phyloP scores from a whole-genome alignment of 2,113 vertebrate species.

The Terrapene triunguis region DNA sequence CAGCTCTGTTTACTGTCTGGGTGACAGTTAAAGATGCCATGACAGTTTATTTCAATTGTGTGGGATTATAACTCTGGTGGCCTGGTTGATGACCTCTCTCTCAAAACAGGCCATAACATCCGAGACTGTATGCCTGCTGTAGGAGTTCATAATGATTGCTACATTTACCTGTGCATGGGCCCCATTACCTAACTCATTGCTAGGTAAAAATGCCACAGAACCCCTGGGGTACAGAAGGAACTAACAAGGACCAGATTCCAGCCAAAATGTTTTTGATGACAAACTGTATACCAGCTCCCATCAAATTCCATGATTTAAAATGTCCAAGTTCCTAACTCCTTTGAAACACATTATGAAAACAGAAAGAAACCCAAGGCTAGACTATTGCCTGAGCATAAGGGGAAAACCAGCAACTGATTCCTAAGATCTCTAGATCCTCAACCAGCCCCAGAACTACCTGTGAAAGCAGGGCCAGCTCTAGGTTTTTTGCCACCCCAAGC shows the following conservation, averaged over 20 bases:
- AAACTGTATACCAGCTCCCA: neutral
- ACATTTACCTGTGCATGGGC: neutral
- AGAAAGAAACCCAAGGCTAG: neutral
- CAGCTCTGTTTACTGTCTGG: neutral
- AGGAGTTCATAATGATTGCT: neutral
- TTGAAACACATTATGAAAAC: neutral
- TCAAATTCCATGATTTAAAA: neutral
- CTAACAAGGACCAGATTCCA: too few species aligned
- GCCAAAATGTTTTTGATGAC: neutral
- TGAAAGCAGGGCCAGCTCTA: neutral
- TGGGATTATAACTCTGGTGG: too few species aligned
- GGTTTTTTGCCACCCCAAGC: too few species aligned
- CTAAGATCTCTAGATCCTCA: neutral
- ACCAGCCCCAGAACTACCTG: neutral
- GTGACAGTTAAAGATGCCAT: neutral
- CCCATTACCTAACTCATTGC: too few species aligned
- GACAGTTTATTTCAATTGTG: neutral
- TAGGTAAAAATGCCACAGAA: neutral
- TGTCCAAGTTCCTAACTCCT: neutral
- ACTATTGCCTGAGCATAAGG: neutral
- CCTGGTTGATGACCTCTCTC: neutral
- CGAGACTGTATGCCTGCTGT: neutral
- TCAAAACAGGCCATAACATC: neutral
- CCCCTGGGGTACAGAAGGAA: neutral
- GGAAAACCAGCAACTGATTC: neutral